Conservation (phyloP, 2,888 invertebrate species). For the Nasonia oneida region DNA sequence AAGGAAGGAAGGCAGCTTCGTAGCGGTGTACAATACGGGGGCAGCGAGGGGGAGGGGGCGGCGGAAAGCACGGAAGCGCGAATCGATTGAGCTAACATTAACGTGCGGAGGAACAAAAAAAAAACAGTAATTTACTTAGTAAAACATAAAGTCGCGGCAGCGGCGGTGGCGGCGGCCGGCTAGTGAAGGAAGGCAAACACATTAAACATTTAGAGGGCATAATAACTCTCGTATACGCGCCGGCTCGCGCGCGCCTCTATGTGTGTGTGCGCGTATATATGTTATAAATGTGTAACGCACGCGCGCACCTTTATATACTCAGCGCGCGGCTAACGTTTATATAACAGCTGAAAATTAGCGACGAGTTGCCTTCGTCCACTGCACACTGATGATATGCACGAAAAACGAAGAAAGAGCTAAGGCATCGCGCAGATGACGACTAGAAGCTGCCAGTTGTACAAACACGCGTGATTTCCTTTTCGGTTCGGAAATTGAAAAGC, state of each 20-base stretch:
- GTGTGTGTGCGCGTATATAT: not conserved
- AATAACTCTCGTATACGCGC: slow-evolving; percentile 77
- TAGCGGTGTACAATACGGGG: not conserved
- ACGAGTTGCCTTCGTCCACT: not conserved
- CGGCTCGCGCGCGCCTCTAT: slow-evolving; percentile 73
- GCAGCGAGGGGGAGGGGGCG: slow-evolving; percentile 54
- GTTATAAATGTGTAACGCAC: not conserved
- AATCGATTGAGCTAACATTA: slow-evolving; percentile 79
- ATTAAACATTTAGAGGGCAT: slow-evolving; percentile 79
- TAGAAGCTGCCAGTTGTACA: no score
- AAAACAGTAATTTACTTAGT: slow-evolving; percentile 79
- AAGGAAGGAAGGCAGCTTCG: slow-evolving; percentile 52
- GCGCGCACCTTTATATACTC: slow-evolving; percentile 64
- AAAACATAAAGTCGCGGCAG: slow-evolving; percentile 78
- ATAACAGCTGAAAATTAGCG: slow-evolving; percentile 43
- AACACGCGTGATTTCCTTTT: not conserved
- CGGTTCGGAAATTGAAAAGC: slow-evolving; percentile 2
- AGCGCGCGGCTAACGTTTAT: slow-evolving; percentile 33
- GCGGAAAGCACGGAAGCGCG: slow-evolving; percentile 68
- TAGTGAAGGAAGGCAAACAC: slow-evolving; percentile 79
- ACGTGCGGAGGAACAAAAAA: slow-evolving; percentile 70
- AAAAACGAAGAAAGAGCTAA: no score
- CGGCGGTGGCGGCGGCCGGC: slow-evolving; percentile 26
- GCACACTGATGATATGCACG: not conserved
- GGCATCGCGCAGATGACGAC: no score